These are phyloP conservation scores for Uropsilus gracilis DNA, from an alignment of 2,113 vertebrate species.

Conservation along the genomic window DNA sequence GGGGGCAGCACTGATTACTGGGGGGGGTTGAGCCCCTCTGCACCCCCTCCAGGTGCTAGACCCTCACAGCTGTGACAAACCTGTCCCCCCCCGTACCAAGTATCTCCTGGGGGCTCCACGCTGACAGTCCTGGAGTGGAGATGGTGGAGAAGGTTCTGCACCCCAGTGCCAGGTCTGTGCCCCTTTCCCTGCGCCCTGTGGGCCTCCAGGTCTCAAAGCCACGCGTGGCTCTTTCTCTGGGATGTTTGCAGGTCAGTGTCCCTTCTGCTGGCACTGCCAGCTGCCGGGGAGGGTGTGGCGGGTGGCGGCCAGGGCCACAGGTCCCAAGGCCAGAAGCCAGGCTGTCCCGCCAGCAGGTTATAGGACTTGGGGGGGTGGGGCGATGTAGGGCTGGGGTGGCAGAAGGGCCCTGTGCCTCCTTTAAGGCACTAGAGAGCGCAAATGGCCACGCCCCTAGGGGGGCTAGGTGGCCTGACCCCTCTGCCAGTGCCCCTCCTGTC, in stretches of 20 bases:
- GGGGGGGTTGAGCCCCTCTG: not conserved
- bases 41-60: rapidly evolving
- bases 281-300: not conserved
- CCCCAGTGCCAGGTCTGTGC: too few relatives aligned
- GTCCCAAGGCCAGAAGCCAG: rapidly evolving
- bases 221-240: not conserved
- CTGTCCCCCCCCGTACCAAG: not conserved
- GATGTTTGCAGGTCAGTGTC: not conserved
- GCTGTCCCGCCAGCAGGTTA: too few relatives aligned
- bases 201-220: too few relatives aligned
- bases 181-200: too few relatives aligned
- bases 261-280: too few relatives aligned
- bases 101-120: not conserved
- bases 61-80: not conserved
- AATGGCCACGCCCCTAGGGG: not conserved
- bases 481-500: not conserved
- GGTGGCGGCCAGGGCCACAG: too few relatives aligned
- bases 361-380: too few relatives aligned
- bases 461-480: rapidly evolving
- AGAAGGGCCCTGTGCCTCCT: too few relatives aligned
- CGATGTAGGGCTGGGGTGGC: too few relatives aligned
- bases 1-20: not conserved
- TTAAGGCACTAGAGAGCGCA: too few relatives aligned
- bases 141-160: not conserved
- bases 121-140: not conserved